These are phyloP conservation scores for Charanyca ferruginea DNA, from an alignment of 2,888 invertebrate genomes.

Conservation along the genomic window DNA sequence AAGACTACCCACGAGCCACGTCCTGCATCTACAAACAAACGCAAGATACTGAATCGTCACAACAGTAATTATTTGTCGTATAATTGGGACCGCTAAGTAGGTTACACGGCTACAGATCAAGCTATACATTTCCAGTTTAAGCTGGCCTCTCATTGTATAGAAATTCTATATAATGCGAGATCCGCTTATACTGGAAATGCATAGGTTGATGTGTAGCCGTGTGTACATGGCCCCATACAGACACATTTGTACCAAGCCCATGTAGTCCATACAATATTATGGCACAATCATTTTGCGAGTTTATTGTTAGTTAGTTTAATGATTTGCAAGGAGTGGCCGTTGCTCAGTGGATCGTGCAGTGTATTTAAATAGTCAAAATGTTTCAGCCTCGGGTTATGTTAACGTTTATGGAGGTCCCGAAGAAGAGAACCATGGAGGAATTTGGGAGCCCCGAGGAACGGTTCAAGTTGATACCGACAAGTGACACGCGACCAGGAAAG, in stretches of 20 bases:
- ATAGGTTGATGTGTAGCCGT: too few relatives aligned
- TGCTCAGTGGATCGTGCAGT: conserved; percentile 49
- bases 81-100: conserved; percentile 27
- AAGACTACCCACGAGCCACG: neutral
- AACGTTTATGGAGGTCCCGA: conserved; percentile 62
- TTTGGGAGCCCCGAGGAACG: conserved; percentile 47
- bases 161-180: too few relatives aligned
- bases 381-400: conserved; percentile 66
- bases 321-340: conserved; percentile 60
- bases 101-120: too few relatives aligned
- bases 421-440: conserved; percentile 35
- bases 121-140: too few relatives aligned
- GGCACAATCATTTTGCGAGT: conserved; percentile 61
- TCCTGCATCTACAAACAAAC: neutral
- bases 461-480: conserved; percentile 45
- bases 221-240: conserved; percentile 24
- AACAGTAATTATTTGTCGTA: conserved; percentile 25
- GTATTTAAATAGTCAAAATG: conserved; percentile 56
- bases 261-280: conserved; percentile 41
- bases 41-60: conserved; percentile 23
- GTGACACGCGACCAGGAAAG: conserved; percentile 15
- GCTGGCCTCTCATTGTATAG: too few relatives aligned
- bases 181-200: too few relatives aligned
- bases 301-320: conserved; percentile 64
- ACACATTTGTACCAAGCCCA: conserved; percentile 39